Base-by-base conservation (phyloP, 2,888 invertebrate species). In the Spodoptera picta region DNA sequence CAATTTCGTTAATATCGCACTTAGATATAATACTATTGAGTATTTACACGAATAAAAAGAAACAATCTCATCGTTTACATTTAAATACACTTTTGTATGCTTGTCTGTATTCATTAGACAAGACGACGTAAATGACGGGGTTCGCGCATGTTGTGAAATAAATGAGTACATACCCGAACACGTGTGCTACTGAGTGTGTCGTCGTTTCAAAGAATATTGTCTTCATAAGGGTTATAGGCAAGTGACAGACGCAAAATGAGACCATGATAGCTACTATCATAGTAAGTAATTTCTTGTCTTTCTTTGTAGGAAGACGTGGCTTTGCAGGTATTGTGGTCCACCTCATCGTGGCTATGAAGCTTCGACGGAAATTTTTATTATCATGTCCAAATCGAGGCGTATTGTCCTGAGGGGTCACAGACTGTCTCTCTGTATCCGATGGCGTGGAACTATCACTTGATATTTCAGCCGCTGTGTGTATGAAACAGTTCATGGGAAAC, bases 191-290 rank as follows among this genome's bases (percentile, higher is more conserved):
- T 80, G 95, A 95, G 79, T 96, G 93, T 23, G 96, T 95, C 0
- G 96, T 95, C 24, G 95, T 92, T 44, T 96, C 95, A 73, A 96
- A 95, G 80, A 96, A 96, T 52, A 98, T 96, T 12, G 86, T 86
- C 92, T 98, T 98, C 44, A 97, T 97, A 46, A 98, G 95, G 0
- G 98, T 98, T 63, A 99, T 98, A 0, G 98, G 99, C 60, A 99
- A 93, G 87, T 98, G 98, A 84, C 98, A 98, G n/a, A 97, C 95
- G 45, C 98, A 95, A 84, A 98, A 99, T 27, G 98, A 97, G 41
- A 98, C 93, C 90, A 98, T 98, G 77, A 99, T 99, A 14, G 97
- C 98, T 58, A 98, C 94, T 43, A 98, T 98, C 98, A 98, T 98
- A 66, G 97, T 97, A 27, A 97, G 90, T 7, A 97, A 90, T 63